These are phyloP conservation scores for Proctacanthus coquilletti DNA, from an alignment of 1,140 invertebrate genomes.

Conservation along the genomic window DNA sequence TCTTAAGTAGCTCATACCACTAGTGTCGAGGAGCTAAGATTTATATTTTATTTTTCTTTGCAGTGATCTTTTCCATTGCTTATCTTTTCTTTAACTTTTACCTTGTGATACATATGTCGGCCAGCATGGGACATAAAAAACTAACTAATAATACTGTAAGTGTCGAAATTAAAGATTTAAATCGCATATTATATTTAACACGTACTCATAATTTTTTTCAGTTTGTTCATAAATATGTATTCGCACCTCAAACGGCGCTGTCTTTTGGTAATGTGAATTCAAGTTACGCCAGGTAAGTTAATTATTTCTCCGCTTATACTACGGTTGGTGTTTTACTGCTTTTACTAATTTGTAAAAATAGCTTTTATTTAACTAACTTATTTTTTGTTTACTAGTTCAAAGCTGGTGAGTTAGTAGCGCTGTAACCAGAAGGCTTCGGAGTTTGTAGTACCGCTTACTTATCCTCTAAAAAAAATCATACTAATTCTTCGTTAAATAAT, in stretches of 20 bases:
- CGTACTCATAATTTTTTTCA: slow-evolving; percentile 10
- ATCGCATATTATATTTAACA: not conserved
- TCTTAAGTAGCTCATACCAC: too few relatives aligned
- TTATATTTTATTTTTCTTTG: slow-evolving; percentile 5
- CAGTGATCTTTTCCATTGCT: slow-evolving; percentile 38
- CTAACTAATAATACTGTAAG: slow-evolving; percentile 28
- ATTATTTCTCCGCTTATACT: not conserved
- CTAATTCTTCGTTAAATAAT: not conserved
- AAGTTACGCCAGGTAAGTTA: slow-evolving; percentile 28
- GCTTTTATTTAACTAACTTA: not conserved
- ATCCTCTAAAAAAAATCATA: slow-evolving; percentile 1
- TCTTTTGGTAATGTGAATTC: slow-evolving; percentile 26
- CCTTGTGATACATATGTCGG: slow-evolving; percentile 50
- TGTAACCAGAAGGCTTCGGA: too few relatives aligned
- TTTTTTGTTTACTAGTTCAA: too few relatives aligned
- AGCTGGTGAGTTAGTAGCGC: too few relatives aligned
- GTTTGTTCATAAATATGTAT: slow-evolving; percentile 28
- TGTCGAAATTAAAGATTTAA: slow-evolving; percentile 3
- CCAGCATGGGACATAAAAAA: slow-evolving; percentile 43
- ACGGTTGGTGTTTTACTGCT: not conserved
- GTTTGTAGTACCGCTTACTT: too few relatives aligned
- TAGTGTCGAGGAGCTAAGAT: too few relatives aligned
- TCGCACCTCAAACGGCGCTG: slow-evolving; percentile 26
- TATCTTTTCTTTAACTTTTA: slow-evolving; percentile 60
- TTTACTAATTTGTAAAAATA: not conserved